Evolutionary conservation across 2,888 invertebrate genomes (phyloP), one percentile per base, ranked within the genome.

Genomic region (Hirtodrosophila alboralis): DNA sequence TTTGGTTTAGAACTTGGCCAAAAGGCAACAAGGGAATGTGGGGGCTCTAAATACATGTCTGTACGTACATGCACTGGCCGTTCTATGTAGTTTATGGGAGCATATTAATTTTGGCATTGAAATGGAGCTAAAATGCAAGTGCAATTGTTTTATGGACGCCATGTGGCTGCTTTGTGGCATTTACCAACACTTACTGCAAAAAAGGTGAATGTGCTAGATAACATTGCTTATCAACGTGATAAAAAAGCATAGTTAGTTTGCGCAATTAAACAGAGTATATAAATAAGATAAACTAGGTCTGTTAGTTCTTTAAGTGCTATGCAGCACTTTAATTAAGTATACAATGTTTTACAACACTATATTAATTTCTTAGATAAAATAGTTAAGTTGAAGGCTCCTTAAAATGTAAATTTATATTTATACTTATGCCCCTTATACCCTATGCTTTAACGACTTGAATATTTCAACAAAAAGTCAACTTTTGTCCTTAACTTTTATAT

Each of bases 81-180:
- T 56, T 68, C 21, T 10, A 18, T 49, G 49, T 71, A 54, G 65
- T 79, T 84, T 84, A 79, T 84, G 73, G 62, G n/a, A 81, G 62
- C 75, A 71, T 81, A 79, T 79, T 79, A 80, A 77, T 79, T 81
- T 77, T 66, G 65, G 74, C 78, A 81, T 74, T 84, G 84, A 74
- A 81, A 74, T 68, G 60, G 57, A 66, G 48, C 57, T 71, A 57
- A 64, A 77, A 74, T 74, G 79, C 79, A 84, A 61, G 74, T 71
- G 63, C 78, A 77, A 81, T 81, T 74, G 78, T 67, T 72, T 66
- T 68, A 60, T 60, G 58, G 36, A 54, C 54, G 61, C 45, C 44
- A 62, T 73, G 62, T 43, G 65, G 57, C 52, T 67, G 56, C 41
- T 54, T 56, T 61, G 51, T 36, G 67, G 58, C 67, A 49, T 53